Evolutionary conservation across 2,797 vertebrate genomes (phyloP).

Genomic region (Austrolebias charrua): DNA sequence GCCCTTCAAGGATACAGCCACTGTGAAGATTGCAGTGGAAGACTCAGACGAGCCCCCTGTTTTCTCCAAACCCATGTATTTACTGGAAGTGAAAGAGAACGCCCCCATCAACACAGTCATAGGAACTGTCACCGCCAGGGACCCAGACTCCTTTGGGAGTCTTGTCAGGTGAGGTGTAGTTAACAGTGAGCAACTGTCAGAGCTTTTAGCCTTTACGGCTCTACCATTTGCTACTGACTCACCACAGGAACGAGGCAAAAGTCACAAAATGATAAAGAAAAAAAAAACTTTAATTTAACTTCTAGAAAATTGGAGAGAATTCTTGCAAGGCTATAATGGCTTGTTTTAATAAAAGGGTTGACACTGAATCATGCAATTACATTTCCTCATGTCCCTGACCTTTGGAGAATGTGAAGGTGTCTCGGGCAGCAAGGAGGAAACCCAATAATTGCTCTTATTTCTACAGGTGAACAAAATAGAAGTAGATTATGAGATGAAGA

Average conservation of each 20-base stretch:
- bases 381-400: constrained; percentile 53
- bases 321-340: constrained; percentile 52
- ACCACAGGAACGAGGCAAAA: neutral
- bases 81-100: constrained; percentile 93
- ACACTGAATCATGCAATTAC: constrained; percentile 62
- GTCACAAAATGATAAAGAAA: neutral
- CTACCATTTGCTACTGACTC: neutral
- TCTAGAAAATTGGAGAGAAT: constrained; percentile 20
- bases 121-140: constrained; percentile 88
- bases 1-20: constrained; percentile 94
- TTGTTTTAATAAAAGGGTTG: constrained; percentile 58
- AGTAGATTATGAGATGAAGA: constrained; percentile 49
- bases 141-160: constrained; percentile 87
- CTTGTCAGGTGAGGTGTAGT: constrained; percentile 84
- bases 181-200: neutral
- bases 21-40: constrained; percentile 89
- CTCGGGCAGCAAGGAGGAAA: constrained; percentile 17
- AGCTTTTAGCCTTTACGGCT: neutral
- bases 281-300: constrained; percentile 14
- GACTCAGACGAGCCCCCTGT: constrained; percentile 93
- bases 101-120: constrained; percentile 90
- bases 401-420: constrained; percentile 42
- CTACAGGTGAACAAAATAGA: constrained; percentile 29
- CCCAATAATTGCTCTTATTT: constrained; percentile 51
- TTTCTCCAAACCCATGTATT: constrained; percentile 88